Evolutionary conservation across 2,113 vertebrate genomes (phyloP), one percentile per base, ranked within the genome.

Genomic region (Trematomus loennbergii): DNA sequence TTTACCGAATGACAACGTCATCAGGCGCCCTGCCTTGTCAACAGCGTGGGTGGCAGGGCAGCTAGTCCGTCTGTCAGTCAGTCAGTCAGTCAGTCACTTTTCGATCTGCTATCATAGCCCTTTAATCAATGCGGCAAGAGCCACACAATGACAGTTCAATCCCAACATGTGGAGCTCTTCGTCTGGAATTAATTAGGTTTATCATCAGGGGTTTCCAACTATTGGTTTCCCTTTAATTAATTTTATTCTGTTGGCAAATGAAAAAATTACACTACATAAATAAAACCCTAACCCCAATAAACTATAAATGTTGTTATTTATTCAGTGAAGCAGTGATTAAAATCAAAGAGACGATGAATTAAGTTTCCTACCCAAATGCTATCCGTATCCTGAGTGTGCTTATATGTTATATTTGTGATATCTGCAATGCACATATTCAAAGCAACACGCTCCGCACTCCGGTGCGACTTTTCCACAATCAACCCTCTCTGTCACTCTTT

Each of bases 351-450:
- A 55, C 6, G 2, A 5, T 66, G 60, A 85, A 66, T 74, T 58
- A 57, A 15, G 69, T 74, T 43, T 81, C 60, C 61, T 59, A 55
- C 48, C 50, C 17, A 61, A 67, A 78, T 33, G 18, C 62, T 2
- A 59, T 66, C 16, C 70, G 79, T 53, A 84, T 82, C 80, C 59
- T 33, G 36, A 18, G 48, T 57, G 71, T 53, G 36, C 50, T 61
- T 72, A 78, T 12, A 36, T 78, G 75, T 71, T 65, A 70, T 62
- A 69, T 86, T 84, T 75, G 78, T 57, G 25, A 81, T 92, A 77
- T 91, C 88, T 93, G 83, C 85, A 69, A 82, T 88, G 67, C 73
- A 85, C 71, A 90, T 43, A 67, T 90, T 89, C 87, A 88, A 90
- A 90, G 81, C 45, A 49, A 68, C 54, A 29, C 22, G 40, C 66